These are phyloP conservation scores for Nothoprocta perdicaria DNA, from an alignment of 2,113 vertebrate species.

Conservation along the genomic window DNA sequence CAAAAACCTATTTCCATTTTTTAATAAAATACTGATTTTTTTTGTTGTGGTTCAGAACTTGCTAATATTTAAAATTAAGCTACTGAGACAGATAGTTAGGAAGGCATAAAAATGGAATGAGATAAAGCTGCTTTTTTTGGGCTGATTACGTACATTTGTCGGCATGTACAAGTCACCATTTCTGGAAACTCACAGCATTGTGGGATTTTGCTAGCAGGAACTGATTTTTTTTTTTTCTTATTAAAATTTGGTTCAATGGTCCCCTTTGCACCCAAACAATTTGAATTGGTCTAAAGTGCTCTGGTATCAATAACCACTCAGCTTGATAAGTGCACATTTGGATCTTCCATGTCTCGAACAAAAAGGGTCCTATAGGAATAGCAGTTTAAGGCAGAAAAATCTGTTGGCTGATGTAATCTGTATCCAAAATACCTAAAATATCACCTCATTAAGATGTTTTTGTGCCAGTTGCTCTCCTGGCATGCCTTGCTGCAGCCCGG, in stretches of 20 bases:
- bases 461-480: conserved; percentile 14
- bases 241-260: neutral
- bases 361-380: neutral
- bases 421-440: neutral
- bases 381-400: neutral
- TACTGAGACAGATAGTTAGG: neutral
- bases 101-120: neutral
- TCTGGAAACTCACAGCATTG: neutral
- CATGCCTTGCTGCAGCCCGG: neutral
- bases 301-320: neutral
- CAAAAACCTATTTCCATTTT: neutral
- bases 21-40: neutral
- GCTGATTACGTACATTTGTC: neutral
- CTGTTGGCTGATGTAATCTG: neutral
- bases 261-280: neutral
- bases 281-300: neutral
- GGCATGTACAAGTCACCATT: neutral
- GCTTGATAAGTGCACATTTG: neutral
- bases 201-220: neutral
- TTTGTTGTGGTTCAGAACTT: neutral
- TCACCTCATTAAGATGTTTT: neutral
- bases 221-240: neutral
- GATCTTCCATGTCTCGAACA: neutral
- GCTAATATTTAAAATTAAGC: neutral
- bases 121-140: neutral